Base-by-base conservation (phyloP, 2,888 invertebrate genomes). In the Thymelicus sylvestris region DNA sequence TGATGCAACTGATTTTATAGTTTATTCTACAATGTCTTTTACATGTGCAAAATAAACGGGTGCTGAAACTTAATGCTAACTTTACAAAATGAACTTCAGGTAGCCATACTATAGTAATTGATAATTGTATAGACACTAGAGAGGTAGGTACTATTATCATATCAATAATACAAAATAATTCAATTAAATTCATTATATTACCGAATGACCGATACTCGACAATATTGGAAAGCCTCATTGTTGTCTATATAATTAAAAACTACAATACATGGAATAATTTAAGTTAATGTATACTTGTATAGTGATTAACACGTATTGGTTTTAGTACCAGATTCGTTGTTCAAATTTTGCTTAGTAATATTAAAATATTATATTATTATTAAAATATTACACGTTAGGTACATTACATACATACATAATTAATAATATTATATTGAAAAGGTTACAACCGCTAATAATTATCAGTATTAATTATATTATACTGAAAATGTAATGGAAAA, bases 1-100 rank as follows among this genome's bases (percentile, higher is more conserved):
- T 57, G 66, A 66, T 66, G 66, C 66, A 66, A 57, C 13, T 31
- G n/a, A 7, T 31, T 31, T 31, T 5, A 31, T 31, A 31, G 31
- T 31, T 31, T 31, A 19, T 61, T 44, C 8, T 19, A 24, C 6
- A 57, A 31, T 57, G 57, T 57, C 57, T 57, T 57, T 57, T 57
- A 31, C 24, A 19, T 52, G 38, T 66, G 66, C 41, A 39, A 65
- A 65, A 52, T 64, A 65, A 65, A 65, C 65, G 52, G 52, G 65
- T 65, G 65, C 19, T 52, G n/a, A 39, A 52, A 65, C 39, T 52
- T 39, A 52, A 10, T 44, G 10, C n/a, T 15, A 5, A 52, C 52
- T 19, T 31, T 31, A 57, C 31, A 31, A 31, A 31, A 24, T 57
- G 3, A 55, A 19, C 24, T 8, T 7, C 19, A 8, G 10, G 10